Evolutionary conservation across 2,888 invertebrate genomes (phyloP).

Genomic region (Meganola albula): DNA sequence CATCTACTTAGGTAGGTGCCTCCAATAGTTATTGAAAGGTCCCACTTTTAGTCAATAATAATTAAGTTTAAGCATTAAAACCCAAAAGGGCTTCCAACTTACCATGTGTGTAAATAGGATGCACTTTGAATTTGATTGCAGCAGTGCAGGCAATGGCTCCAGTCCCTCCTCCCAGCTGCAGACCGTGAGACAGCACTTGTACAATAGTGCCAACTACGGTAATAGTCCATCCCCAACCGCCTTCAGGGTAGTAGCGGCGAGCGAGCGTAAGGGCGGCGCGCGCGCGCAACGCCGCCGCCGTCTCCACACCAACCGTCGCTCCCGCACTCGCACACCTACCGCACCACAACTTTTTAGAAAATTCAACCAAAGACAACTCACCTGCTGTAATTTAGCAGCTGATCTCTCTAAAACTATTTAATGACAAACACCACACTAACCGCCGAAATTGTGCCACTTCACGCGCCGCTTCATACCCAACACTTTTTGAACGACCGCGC

Average conservation of each 20-base stretch:
- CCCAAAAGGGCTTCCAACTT: conserved; percentile 43
- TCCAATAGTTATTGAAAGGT: too few relatives aligned
- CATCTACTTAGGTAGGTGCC: too few relatives aligned
- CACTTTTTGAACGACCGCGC: conserved; percentile 72
- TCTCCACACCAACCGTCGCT: conserved; percentile 65
- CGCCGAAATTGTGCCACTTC: conserved; percentile 72
- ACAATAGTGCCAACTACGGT: conserved; percentile 84
- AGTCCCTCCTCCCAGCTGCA: conserved; percentile 83
- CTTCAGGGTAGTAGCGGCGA: conserved; percentile 90
- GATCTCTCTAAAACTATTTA: conserved; percentile 25
- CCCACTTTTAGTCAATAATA: too few relatives aligned
- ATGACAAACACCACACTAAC: conserved; percentile 51
- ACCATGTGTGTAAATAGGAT: conserved; percentile 81
- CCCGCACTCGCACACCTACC: conserved; percentile 74
- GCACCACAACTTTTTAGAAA: conserved; percentile 43
- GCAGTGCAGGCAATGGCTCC: conserved; percentile 81
- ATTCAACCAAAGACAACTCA: conserved; percentile 14
- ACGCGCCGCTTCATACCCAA: conserved; percentile 66
- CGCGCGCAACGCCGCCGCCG: conserved; percentile 71
- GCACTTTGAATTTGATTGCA: conserved; percentile 79
- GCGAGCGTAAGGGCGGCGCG: conserved; percentile 81
- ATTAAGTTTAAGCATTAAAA: too few relatives aligned
- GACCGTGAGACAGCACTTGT: conserved; percentile 84
- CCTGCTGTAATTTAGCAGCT: conserved; percentile 22
- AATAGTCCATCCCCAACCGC: conserved; percentile 92